A percentile compares a stretch with the other conserved stretches of the same genome.
phyloP scores from a whole-genome alignment of 2,113 vertebrate genomes.

The Ceratotherium simum region DNA sequence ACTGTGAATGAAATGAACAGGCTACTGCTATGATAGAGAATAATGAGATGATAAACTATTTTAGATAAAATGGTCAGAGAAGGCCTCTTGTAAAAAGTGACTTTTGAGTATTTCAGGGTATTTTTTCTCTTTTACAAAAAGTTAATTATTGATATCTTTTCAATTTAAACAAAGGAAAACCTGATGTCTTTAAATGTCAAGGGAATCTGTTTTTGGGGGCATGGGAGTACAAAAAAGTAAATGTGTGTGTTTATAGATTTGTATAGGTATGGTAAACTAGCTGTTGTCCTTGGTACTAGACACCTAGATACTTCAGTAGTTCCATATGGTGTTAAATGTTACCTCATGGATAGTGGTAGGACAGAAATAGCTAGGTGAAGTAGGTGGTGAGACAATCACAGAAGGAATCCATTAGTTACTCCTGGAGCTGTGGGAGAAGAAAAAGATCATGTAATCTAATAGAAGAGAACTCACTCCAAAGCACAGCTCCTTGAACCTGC shows the following conservation, averaged over 20 bases:
- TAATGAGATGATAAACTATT: not conserved
- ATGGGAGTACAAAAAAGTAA: not conserved
- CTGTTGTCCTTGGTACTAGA: not conserved
- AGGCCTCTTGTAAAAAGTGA: conserved; percentile 48
- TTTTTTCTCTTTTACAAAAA: conserved; percentile 40
- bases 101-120: conserved; percentile 16
- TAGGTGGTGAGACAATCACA: not conserved
- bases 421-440: conserved; percentile 20
- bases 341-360: not conserved
- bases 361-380: not conserved
- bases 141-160: conserved; percentile 27
- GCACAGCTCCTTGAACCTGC: not conserved
- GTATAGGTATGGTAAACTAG: not conserved
- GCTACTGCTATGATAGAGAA: not conserved
- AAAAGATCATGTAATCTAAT: not conserved
- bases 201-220: not conserved
- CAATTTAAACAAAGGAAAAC: conserved; percentile 40
- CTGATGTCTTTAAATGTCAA: not conserved
- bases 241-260: not conserved
- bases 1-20: not conserved
- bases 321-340: conserved; percentile 6
- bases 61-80: conserved; percentile 17
- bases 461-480: not conserved
- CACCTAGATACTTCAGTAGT: not conserved
- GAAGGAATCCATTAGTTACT: not conserved